Base-by-base conservation (phyloP, 2,113 vertebrate genomes). In the Callorhinus ursinus region DNA sequence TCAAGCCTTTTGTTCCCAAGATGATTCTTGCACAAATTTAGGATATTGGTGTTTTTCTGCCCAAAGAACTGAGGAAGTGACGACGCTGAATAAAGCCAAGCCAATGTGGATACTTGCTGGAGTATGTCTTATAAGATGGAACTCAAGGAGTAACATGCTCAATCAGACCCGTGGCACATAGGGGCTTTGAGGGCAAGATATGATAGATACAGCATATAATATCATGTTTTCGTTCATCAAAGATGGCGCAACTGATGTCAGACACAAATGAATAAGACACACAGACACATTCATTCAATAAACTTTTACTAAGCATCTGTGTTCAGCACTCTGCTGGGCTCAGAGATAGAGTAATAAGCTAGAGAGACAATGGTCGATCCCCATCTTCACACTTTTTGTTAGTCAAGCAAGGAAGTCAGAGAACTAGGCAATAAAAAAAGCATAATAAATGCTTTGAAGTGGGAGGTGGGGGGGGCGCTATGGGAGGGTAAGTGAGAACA, bases 1-100 rank as follows among this genome's bases (percentile, higher is more conserved):
- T 49, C 96, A 96, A 67, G 94, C 97, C 93, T 90, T 91, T 95
- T 59, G 42, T 79, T 93, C 61, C 95, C 96, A 94, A 49, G 95
- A 96, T 95, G 96, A 76, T 97, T 81, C 90, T 96, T 88, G 92
- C 93, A 61, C 95, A 93, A 1, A 71, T 95, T 90, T 98, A 97
- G 96, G 96, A 97, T 95, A 72, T 67, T 72, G 94, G 83, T 94
- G 63, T 86, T 93, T 98, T 90, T 95, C 97, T 88, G 18, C 90
- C 92, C 39, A 16, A 77, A 93, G 93, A 72, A 88, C 39, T 42
- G 89, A 98, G 82, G 88, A 97, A 92, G 19, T 49, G 95, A 96
- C 95, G n/a, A 39, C 94, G 61, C 74, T 18, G 84, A 92, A 80
- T 84, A 94, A 87, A 96, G 80, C 90, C 96, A 94, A 87, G 97